Percentiles rank a stretch among this genome's conserved stretches.
These are phyloP conservation scores for Drosophila anomelani DNA, from an alignment of 2,888 invertebrate species.

Conservation along the genomic window DNA sequence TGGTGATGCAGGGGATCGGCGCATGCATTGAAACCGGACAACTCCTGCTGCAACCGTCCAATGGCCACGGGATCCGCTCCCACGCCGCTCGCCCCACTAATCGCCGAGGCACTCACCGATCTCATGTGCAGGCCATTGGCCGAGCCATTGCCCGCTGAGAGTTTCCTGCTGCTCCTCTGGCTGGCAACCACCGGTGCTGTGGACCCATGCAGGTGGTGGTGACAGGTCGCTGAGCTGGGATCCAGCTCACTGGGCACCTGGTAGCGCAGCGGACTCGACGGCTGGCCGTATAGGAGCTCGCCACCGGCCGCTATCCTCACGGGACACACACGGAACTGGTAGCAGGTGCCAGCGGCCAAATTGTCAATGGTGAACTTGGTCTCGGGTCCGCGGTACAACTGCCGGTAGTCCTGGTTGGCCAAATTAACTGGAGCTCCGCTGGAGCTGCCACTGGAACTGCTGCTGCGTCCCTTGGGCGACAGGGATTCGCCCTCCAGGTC, in stretches of 20 bases:
- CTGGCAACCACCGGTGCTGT: slow-evolving; percentile 55
- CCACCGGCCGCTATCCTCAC: slow-evolving; percentile 87
- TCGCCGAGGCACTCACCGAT: slow-evolving; percentile 83
- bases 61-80: slow-evolving; percentile 63
- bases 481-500: slow-evolving; percentile 42
- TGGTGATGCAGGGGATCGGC: slow-evolving; percentile 82
- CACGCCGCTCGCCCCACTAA: slow-evolving; percentile 67
- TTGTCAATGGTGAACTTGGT: slow-evolving; percentile 88
- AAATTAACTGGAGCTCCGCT: slow-evolving; percentile 48
- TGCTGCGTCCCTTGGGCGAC: slow-evolving; percentile 56
- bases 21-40: slow-evolving; percentile 81
- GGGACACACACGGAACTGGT: slow-evolving; percentile 91
- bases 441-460: slow-evolving; percentile 40
- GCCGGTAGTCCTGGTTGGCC: slow-evolving; percentile 69
- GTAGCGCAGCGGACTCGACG: slow-evolving; percentile 87
- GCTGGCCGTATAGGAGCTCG: slow-evolving; percentile 88
- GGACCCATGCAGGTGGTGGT: slow-evolving; percentile 64
- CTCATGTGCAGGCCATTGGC: slow-evolving; percentile 72
- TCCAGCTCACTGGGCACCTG: slow-evolving; percentile 81
- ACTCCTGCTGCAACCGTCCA: slow-evolving; percentile 70
- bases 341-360: slow-evolving; percentile 91
- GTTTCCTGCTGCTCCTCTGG: slow-evolving; percentile 81
- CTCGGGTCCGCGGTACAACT: slow-evolving; percentile 89
- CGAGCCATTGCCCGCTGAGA: slow-evolving; percentile 55
- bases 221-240: slow-evolving; percentile 61